These are phyloP conservation scores for Capromys pilorides DNA, from an alignment of 2,797 vertebrate genomes.

Conservation along the genomic window DNA sequence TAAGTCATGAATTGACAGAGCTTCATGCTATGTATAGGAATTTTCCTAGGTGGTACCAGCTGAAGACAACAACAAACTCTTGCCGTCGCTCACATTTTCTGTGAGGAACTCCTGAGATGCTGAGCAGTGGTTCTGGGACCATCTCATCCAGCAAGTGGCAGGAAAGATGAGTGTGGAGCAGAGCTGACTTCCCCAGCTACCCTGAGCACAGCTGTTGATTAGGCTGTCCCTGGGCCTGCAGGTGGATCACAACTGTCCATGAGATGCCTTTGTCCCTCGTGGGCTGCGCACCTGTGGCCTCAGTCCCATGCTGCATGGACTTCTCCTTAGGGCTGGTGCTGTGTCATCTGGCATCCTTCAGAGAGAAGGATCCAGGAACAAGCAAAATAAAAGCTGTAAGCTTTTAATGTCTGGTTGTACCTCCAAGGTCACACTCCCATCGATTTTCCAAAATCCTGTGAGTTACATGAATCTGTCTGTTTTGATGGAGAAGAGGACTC, in stretches of 20 bases:
- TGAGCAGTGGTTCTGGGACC: neutral
- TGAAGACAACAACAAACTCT: neutral
- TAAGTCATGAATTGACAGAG: neutral
- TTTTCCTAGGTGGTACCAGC: neutral
- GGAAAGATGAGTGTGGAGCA: neutral
- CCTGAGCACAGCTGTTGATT: neutral
- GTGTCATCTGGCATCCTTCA: neutral
- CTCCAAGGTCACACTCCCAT: neutral
- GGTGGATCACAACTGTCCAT: neutral
- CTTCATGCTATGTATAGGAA: neutral
- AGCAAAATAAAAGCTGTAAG: neutral
- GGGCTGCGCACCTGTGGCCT: neutral
- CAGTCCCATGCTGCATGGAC: fast-evolving
- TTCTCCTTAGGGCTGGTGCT: neutral
- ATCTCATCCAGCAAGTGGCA: too few species aligned
- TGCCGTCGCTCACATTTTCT: neutral
- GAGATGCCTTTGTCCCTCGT: neutral
- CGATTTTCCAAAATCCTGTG: neutral
- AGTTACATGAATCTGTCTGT: neutral
- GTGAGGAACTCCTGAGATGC: neutral
- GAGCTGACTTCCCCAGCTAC: neutral
- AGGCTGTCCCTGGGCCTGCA: neutral
- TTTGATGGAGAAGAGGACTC: neutral
- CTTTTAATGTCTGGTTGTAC: neutral
- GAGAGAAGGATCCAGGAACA: neutral